Evolutionary conservation across 2,888 invertebrate genomes (phyloP).

Genomic region (Ferrisia virgata): DNA sequence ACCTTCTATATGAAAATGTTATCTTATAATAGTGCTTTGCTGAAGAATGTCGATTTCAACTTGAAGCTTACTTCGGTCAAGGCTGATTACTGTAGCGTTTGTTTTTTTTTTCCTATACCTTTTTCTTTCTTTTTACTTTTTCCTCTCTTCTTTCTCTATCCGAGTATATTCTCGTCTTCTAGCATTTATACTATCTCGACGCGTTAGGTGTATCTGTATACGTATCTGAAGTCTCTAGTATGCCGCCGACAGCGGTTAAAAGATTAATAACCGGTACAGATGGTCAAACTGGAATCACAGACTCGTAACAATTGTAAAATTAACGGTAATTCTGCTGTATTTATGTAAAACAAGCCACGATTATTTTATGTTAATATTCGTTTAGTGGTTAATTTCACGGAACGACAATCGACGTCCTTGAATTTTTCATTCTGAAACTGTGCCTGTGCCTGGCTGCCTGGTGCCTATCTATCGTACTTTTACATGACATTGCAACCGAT

Average conservation of each 20-base stretch:
- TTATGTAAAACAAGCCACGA: slow-evolving; percentile 14
- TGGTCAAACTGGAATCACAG: slow-evolving; percentile 7
- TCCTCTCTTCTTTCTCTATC: not conserved
- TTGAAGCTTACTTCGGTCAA: slow-evolving; percentile 43
- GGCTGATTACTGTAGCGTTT: slow-evolving; percentile 38
- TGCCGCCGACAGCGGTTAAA: slow-evolving; percentile 12
- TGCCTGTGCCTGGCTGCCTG: too few relatives aligned
- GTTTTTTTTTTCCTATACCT: slow-evolving; percentile 4
- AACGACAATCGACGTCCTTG: not conserved
- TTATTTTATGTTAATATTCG: not conserved
- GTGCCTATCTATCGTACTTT: not conserved
- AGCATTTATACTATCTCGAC: not conserved
- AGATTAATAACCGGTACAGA: slow-evolving; percentile 36
- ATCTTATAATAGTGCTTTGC: slow-evolving; percentile 29
- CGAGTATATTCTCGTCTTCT: too few relatives aligned
- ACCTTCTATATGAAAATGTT: slow-evolving; percentile 42
- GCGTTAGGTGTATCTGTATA: not conserved
- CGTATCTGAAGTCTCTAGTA: too few relatives aligned
- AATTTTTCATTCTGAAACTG: not conserved
- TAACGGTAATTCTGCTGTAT: slow-evolving; percentile 40
- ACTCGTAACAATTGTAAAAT: slow-evolving; percentile 14
- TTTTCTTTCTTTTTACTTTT: slow-evolving; percentile 35
- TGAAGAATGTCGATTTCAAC: slow-evolving; percentile 40
- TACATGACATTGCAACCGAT: not conserved
- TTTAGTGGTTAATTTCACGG: not conserved